phyloP scores from a whole-genome alignment of 2,888 invertebrate species.

The Caenorhabditis imperialis region DNA sequence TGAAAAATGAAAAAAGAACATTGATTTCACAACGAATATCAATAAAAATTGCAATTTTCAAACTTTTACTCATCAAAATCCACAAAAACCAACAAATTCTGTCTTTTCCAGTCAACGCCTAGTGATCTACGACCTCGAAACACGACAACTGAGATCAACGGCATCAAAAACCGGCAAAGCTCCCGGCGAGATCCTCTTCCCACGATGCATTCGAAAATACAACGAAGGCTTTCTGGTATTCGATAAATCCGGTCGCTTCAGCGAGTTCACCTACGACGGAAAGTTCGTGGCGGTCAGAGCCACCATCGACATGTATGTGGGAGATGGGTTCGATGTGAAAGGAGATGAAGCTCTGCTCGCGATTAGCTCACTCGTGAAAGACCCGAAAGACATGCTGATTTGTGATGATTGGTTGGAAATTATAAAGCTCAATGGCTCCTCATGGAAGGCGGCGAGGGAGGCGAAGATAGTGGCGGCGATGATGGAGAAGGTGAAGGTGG shows the following conservation, averaged over 20 bases:
- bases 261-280: slow-evolving; percentile 58
- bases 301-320: slow-evolving; percentile 73
- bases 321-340: slow-evolving; percentile 71
- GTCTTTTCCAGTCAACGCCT: background rate
- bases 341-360: slow-evolving; percentile 69
- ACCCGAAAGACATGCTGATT: slow-evolving; percentile 63
- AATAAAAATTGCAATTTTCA: too few species aligned
- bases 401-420: slow-evolving; percentile 76
- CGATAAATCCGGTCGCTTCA: slow-evolving; percentile 75
- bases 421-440: slow-evolving; percentile 71
- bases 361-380: slow-evolving; percentile 71
- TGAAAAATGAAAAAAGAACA: too few species aligned
- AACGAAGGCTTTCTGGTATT: slow-evolving; percentile 63
- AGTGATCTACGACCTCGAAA: background rate
- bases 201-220: slow-evolving; percentile 39
- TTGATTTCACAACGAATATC: too few species aligned
- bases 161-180: slow-evolving; percentile 1
- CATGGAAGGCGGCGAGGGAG: slow-evolving; percentile 65
- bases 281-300: slow-evolving; percentile 57
- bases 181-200: background rate
- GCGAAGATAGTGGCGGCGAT: slow-evolving; percentile 13
- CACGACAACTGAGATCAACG: background rate
- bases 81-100: too few species aligned
- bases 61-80: too few species aligned
- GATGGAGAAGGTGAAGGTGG: too few species aligned